Percentiles rank a stretch among this genome's conserved stretches.
Conservation (phyloP, 1,140 invertebrate species). For the Eurosta solidaginis region DNA sequence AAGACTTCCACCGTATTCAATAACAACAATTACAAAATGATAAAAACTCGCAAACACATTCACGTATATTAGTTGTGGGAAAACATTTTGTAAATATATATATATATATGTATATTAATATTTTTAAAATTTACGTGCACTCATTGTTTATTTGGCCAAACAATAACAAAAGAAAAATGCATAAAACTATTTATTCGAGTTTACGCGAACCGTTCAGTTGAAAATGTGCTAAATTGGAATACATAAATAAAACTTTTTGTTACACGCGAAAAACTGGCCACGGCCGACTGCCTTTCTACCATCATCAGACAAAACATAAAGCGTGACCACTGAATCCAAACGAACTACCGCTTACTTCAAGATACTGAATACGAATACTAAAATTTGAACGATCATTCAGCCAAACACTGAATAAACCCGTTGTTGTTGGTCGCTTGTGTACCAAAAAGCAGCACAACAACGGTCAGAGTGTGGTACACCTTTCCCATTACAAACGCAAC, state of each 20-base stretch:
- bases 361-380: slow-evolving; percentile 13
- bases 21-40: background rate
- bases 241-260: background rate
- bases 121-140: background rate
- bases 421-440: background rate
- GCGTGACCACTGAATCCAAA: slow-evolving; percentile 20
- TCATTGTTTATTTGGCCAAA: background rate
- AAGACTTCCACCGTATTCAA: background rate
- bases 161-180: background rate
- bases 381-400: background rate
- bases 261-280: slow-evolving; percentile 16
- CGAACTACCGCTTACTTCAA: slow-evolving; percentile 26
- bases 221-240: background rate
- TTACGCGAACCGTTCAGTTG: background rate
- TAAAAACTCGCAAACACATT: background rate
- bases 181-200: background rate
- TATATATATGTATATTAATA: background rate
- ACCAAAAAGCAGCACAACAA: background rate
- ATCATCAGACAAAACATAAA: slow-evolving; percentile 6
- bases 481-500: slow-evolving; percentile 5
- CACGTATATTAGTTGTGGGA: background rate
- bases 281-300: slow-evolving; percentile 18
- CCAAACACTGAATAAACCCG: slow-evolving; percentile 17
- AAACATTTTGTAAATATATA: background rate
- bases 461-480: slow-evolving; percentile 6